Base-by-base conservation (phyloP, 2,113 vertebrate genomes). In the Anolis sagrei region DNA sequence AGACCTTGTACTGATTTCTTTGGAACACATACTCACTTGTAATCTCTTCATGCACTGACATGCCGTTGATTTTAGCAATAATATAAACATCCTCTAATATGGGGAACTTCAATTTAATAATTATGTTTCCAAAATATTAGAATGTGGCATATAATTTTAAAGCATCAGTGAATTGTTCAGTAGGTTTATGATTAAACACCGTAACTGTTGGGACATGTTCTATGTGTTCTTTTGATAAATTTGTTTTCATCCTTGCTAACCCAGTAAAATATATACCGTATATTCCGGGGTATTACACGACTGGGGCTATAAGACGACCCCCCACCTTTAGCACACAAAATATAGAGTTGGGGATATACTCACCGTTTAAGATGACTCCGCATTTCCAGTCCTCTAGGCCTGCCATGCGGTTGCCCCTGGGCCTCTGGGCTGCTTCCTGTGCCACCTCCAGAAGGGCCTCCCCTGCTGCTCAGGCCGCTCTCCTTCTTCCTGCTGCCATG, bases 111-210 rank as follows among this genome's bases (percentile, higher is more conserved):
- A 44, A 72, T 10, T 29, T 58, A 69, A 51, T 2, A 2, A 23
- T 36, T 74, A 25, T 88, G 66, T 91, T 90, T 81, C 82, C 89
- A 87, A 87, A 92, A 25, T 10, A 14, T 36, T 76, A 39, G 74
- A 73, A 54, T 72, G 32, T 75, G 81, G 68, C 13, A 14, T 1
- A 1, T 23, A 18, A 1, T 83, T 90, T n/a, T 77, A 66, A 88
- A 83, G 80, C 74, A 61, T 29, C n/a, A 27, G 3, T 25, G 39
- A 1, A 34, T 73, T 39, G 19, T 84, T 75, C 79, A 27, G 39
- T 66, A 82, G 76, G 44, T 89, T 64, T 1, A 49, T 77, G 32
- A 90, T 91, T 84, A 54, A 70, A 85, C 73, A 39, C 61, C 81
- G 87, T 32, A 76, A 90, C 84, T 64, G 34, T 81, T 89, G 62